Evolutionary conservation across 1,140 invertebrate genomes (phyloP).

Genomic region (Apis laboriosa): DNA sequence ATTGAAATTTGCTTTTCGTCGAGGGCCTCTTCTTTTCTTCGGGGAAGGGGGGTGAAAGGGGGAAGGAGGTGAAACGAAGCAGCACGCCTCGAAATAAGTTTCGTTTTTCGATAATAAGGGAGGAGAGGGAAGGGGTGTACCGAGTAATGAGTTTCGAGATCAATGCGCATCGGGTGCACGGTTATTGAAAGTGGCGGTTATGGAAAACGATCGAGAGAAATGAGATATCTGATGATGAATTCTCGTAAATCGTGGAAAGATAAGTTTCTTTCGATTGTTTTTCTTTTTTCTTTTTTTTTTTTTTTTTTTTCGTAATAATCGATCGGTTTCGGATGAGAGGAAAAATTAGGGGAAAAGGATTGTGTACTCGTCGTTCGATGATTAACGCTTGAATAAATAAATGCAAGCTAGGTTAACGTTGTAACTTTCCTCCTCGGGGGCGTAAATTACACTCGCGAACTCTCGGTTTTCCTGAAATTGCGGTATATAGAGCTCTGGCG

Average conservation of each 20-base stretch:
- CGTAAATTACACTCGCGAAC: slow-evolving; percentile 25
- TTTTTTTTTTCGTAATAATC: too few species aligned
- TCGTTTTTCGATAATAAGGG: slow-evolving; percentile 14
- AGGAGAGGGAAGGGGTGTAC: not conserved
- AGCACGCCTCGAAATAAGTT: slow-evolving; percentile 17
- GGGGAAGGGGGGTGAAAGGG: not conserved
- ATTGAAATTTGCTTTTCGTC: slow-evolving; percentile 49
- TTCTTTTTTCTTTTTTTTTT: too few species aligned
- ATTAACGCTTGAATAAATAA: not conserved
- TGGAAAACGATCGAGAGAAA: not conserved
- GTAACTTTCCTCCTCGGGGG: not conserved
- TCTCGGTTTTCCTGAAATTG: slow-evolving; percentile 8
- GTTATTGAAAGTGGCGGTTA: slow-evolving; percentile 3
- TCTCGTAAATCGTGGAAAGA: not conserved
- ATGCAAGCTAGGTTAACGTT: not conserved
- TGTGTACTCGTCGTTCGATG: not conserved
- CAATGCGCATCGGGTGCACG: slow-evolving; percentile 7
- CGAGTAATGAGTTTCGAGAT: slow-evolving; percentile 29
- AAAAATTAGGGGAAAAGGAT: too few species aligned
- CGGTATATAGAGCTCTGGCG: slow-evolving; percentile 3
- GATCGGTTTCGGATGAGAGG: too few species aligned
- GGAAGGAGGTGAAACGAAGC: not conserved
- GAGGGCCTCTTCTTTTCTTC: not conserved
- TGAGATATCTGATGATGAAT: not conserved
- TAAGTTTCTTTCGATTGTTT: not conserved